Evolutionary conservation across 2,888 invertebrate species (phyloP).

Genomic region (Odontocolon sp.): DNA sequence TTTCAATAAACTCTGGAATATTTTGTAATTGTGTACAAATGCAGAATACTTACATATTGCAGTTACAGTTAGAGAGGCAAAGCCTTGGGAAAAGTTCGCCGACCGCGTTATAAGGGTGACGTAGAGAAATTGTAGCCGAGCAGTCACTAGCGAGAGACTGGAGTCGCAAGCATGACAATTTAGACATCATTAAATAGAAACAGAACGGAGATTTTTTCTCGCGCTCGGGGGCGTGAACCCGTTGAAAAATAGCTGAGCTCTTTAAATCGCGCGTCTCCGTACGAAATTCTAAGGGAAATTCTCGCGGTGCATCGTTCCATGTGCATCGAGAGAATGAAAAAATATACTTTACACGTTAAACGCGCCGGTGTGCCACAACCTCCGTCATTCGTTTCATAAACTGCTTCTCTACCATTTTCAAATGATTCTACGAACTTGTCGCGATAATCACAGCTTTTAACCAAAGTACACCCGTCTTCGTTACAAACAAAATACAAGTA

Average conservation of each 20-base stretch:
- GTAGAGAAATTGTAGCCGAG: neutral
- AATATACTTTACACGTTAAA: slow-evolving; percentile 7
- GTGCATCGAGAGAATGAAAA: neutral
- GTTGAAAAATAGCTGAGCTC: slow-evolving; percentile 45
- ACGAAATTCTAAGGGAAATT: slow-evolving; percentile 37
- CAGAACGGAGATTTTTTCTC: slow-evolving; percentile 51
- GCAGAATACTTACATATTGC: neutral
- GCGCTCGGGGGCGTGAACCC: neutral
- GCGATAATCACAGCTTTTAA: slow-evolving; percentile 1
- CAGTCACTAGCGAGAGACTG: slow-evolving; percentile 51
- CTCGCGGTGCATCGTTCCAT: slow-evolving; percentile 2
- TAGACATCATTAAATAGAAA: slow-evolving; percentile 75
- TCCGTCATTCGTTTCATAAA: slow-evolving; percentile 22
- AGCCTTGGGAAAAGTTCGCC: slow-evolving; percentile 62
- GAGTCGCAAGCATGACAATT: slow-evolving; percentile 69
- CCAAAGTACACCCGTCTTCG: neutral
- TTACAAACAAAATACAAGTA: neutral
- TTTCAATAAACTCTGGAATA: neutral
- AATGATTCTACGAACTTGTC: slow-evolving; percentile 5
- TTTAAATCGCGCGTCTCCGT: slow-evolving; percentile 35
- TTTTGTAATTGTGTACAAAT: neutral
- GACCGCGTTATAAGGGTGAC: slow-evolving; percentile 48
- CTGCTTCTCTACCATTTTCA: slow-evolving; percentile 5
- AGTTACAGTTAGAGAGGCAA: slow-evolving; percentile 42
- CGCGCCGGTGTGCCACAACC: neutral